Percentiles rank a stretch among this genome's conserved stretches.
Evolutionary conservation across 1,140 invertebrate genomes (phyloP).

Genomic region (Dufourea novaeangliae): DNA sequence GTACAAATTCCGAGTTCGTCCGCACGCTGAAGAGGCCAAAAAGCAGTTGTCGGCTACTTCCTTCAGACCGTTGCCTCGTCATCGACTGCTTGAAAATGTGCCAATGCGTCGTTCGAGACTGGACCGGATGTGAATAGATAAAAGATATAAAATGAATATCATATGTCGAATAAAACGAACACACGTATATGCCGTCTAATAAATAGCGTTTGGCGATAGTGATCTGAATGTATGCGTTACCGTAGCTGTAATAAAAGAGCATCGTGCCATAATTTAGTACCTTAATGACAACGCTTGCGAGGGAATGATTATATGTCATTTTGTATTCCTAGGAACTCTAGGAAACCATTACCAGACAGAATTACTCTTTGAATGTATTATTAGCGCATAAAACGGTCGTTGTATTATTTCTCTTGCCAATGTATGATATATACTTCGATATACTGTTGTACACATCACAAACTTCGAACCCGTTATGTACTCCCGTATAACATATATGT

Average conservation of each 20-base stretch:
- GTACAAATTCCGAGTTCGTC: slow-evolving; percentile 33
- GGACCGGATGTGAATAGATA: slow-evolving; percentile 36
- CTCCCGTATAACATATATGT: slow-evolving; percentile 47
- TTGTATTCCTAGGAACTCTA: slow-evolving; percentile 23
- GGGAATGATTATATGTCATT: neutral
- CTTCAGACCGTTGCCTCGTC: neutral
- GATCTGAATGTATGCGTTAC: slow-evolving; percentile 51
- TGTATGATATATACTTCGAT: slow-evolving; percentile 7
- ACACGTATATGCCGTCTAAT: neutral
- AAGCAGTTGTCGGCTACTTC: neutral
- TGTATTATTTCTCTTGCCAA: slow-evolving; percentile 7
- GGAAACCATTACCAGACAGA: neutral
- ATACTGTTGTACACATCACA: slow-evolving; percentile 5
- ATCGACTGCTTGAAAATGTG: slow-evolving; percentile 31
- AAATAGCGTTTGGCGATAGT: slow-evolving; percentile 7
- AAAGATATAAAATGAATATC: slow-evolving; percentile 46
- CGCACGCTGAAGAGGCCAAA: slow-evolving; percentile 3
- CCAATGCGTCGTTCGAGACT: slow-evolving; percentile 41
- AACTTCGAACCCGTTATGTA: slow-evolving; percentile 4
- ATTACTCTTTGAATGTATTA: neutral
- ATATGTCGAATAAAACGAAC: slow-evolving; percentile 20
- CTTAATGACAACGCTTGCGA: slow-evolving; percentile 28
- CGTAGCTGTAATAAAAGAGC: slow-evolving; percentile 43
- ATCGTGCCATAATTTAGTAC: slow-evolving; percentile 35
- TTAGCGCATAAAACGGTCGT: neutral